phyloP scores from a whole-genome alignment of 2,888 invertebrate species.

The Lithophane ornitopus region DNA sequence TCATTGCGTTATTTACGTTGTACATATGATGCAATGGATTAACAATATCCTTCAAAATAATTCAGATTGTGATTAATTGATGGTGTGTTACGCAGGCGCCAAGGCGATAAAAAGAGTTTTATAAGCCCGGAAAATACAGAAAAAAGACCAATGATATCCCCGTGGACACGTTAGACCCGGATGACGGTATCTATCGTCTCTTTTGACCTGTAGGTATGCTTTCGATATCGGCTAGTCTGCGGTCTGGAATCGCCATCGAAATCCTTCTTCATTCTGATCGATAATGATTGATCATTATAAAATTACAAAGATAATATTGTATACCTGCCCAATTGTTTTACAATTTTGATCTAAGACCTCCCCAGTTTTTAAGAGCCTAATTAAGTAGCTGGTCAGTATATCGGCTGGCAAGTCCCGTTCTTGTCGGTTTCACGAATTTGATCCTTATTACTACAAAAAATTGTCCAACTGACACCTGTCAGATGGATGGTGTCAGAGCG shows the following conservation, averaged over 20 bases:
- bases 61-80: too few relatives aligned
- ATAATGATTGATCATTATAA: conserved; percentile 12
- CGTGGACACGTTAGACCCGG: neutral
- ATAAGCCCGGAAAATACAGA: neutral
- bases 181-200: neutral
- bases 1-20: too few relatives aligned
- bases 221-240: neutral
- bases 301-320: conserved; percentile 10
- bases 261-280: conserved; percentile 6
- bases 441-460: too few relatives aligned
- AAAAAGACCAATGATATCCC: neutral
- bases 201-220: neutral
- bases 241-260: neutral
- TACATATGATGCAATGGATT: too few relatives aligned
- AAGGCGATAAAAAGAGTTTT: too few relatives aligned
- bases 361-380: neutral
- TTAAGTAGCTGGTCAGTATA: conserved; percentile 2
- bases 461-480: too few relatives aligned
- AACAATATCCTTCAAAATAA: too few relatives aligned
- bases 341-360: conserved; percentile 8
- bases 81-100: too few relatives aligned
- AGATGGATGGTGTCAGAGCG: too few relatives aligned
- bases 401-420: neutral
- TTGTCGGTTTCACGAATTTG: too few relatives aligned
- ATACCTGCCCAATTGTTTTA: conserved; percentile 19